Percentiles rank a stretch among this genome's conserved stretches.
Evolutionary conservation across 2,113 vertebrate species (phyloP).

Genomic region (Desmodus rotundus): DNA sequence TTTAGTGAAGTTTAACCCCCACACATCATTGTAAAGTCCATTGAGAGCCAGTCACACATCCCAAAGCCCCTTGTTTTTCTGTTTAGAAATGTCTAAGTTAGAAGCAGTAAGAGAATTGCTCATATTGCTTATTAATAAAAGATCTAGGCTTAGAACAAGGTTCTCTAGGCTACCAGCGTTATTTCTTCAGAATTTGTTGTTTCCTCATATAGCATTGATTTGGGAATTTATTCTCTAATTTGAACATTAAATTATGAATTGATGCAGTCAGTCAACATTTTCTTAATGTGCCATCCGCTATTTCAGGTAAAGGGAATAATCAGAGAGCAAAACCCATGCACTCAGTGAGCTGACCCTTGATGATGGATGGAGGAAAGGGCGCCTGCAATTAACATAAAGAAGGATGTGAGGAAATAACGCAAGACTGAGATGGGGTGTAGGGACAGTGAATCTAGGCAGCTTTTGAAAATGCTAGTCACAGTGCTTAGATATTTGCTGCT

Average conservation of each 20-base stretch:
- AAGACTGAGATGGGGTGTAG: accelerated
- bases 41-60: not conserved
- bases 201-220: not conserved
- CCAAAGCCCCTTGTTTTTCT: not conserved
- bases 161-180: not conserved
- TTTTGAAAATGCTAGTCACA: not conserved
- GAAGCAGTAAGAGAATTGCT: not conserved
- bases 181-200: not conserved
- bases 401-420: not conserved
- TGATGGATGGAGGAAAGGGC: not conserved
- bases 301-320: not conserved
- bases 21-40: not conserved
- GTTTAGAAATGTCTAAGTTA: not conserved
- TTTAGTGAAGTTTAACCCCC: not conserved
- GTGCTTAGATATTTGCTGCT: not conserved
- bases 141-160: not conserved
- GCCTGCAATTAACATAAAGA: not conserved
- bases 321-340: not conserved
- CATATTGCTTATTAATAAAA: not conserved
- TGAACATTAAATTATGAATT: not conserved
- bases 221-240: not conserved
- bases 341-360: not conserved
- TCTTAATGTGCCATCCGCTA: not conserved
- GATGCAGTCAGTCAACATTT: not conserved
- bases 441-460: not conserved